Base-by-base conservation (phyloP, 2,113 vertebrate species). In the Platysteira castanea region DNA sequence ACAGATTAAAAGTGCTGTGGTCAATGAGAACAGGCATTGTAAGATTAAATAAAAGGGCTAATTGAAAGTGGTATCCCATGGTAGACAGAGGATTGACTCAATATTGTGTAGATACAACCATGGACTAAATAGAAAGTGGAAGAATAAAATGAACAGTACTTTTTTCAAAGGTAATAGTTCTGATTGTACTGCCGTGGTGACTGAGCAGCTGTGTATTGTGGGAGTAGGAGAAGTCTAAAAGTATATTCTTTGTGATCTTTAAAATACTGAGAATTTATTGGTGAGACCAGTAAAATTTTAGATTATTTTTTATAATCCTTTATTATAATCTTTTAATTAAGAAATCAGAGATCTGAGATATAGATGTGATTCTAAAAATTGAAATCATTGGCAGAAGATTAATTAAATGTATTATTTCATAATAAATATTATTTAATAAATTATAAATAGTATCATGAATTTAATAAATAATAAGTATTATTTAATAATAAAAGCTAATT, bases 31-130 rank as follows among this genome's bases (percentile, higher is more conserved):
- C 81, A 90, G 90, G 79, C 93, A 1, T 91, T 96, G 69, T 94
- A 91, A 85, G 93, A 96, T 97, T 95, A 98, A 98, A 97, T 98
- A 97, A 98, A 97, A 97, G 93, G 87, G 94, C 94, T 98, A 97
- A 97, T 98, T 98, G 96, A 98, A 98, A 97, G 84, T 74, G 35
- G 16, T 77, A 41, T 97, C 96, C 93, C 91, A 21, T 65, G 91
- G 90, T 96, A 96, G 63, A 57, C 27, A 86, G 69, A 93, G 87
- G 85, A 95, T 91, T 97, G 94, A 97, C 37, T 14, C 61, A 63
- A 52, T 95, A 95, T 85, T 93, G 79, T 97, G 78, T 93, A 90
- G 89, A 57, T 95, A 52, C 83, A 96, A 89, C 90, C 86, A 52
- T 50, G 70, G 70, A 81, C 77, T 84, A 84, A 77, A 81, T 82